phyloP scores from a whole-genome alignment of 1,140 invertebrate species.

The Nephila pilipes region DNA sequence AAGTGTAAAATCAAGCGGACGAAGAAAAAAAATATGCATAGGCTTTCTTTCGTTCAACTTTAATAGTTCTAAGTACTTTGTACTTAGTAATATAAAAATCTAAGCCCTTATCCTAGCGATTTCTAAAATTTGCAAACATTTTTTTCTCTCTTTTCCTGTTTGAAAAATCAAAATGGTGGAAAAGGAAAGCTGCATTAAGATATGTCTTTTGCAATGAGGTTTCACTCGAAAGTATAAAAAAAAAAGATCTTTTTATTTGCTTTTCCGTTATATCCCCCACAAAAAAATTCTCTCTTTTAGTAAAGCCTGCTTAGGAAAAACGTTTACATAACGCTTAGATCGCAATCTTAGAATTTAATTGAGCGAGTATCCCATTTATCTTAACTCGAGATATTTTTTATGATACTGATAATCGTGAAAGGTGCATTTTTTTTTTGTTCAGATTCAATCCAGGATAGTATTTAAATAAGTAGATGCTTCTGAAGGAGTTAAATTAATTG shows the following conservation, averaged over 20 bases:
- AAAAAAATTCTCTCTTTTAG: not conserved
- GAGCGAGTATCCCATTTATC: constrained; percentile 53
- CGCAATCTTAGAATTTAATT: constrained; percentile 57
- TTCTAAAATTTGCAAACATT: not conserved
- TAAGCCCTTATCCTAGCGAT: constrained; percentile 3
- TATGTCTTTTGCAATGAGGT: not conserved
- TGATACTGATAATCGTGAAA: not conserved
- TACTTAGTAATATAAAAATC: constrained; percentile 20
- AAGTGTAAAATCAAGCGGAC: constrained; percentile 62
- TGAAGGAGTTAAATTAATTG: not conserved
- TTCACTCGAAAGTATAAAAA: not conserved
- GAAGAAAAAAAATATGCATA: not conserved
- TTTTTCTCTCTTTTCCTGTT: not conserved
- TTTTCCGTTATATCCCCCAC: not conserved
- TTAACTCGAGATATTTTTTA: constrained; percentile 17
- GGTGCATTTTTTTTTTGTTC: not conserved
- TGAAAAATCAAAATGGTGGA: constrained; percentile 21
- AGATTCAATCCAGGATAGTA: not conserved
- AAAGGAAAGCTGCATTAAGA: constrained; percentile 12
- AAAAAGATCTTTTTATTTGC: constrained; percentile 5
- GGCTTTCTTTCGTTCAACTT: constrained; percentile 28
- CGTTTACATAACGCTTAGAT: constrained; percentile 46
- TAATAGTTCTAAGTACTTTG: constrained; percentile 46
- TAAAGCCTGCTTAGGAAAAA: not conserved
- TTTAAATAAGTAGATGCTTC: not conserved